Evolutionary conservation across 2,888 invertebrate genomes (phyloP).

Genomic region (Parelbella ahira): DNA sequence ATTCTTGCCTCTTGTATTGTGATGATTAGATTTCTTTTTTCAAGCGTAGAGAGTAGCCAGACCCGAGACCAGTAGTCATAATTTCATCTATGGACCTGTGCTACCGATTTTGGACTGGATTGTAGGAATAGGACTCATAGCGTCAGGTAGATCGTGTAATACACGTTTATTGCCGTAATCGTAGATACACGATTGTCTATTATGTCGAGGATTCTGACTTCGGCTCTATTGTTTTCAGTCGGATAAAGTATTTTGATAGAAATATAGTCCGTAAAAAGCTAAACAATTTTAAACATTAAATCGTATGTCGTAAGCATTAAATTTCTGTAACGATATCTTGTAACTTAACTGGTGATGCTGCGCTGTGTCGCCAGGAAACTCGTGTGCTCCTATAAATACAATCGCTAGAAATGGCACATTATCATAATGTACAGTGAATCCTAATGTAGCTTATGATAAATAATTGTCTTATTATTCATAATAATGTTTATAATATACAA

Average conservation of each 20-base stretch:
- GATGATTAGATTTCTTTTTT: constrained; percentile 38
- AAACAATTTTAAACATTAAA: neutral
- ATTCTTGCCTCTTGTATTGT: constrained; percentile 48
- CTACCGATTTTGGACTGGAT: too few species aligned
- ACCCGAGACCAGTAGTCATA: too few species aligned
- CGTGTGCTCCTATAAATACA: constrained; percentile 44
- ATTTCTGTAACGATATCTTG: neutral
- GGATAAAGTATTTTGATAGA: constrained; percentile 1
- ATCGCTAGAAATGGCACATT: constrained; percentile 71
- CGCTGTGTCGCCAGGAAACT: constrained; percentile 54
- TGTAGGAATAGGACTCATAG: too few species aligned
- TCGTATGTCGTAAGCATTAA: neutral
- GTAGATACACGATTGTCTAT: constrained; percentile 12
- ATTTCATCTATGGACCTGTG: too few species aligned
- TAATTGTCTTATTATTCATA: constrained; percentile 27
- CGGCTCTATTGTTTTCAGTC: neutral
- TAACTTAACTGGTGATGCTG: constrained; percentile 5
- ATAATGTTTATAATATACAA: neutral
- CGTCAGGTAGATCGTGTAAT: too few species aligned
- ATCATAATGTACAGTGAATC: constrained; percentile 73
- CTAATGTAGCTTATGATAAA: constrained; percentile 50
- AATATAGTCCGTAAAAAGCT: too few species aligned
- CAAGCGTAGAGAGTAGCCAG: too few species aligned
- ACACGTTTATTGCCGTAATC: constrained; percentile 22
- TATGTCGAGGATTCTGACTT: neutral